phyloP scores from a whole-genome alignment of 1,140 invertebrate species.

The Eupeodes corollae region DNA sequence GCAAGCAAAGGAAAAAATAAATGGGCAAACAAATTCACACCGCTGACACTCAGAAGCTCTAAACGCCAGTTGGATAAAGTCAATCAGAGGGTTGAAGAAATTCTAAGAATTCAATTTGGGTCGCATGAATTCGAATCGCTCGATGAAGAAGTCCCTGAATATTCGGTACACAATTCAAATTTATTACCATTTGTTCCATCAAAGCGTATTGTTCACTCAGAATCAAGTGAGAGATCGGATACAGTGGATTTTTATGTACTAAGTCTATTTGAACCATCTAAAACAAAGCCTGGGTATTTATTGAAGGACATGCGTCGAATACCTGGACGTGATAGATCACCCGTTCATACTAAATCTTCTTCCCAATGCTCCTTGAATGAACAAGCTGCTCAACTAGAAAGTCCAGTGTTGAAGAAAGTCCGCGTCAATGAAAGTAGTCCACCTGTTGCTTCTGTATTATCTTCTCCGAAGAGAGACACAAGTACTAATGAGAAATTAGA shows the following conservation, averaged over 20 bases:
- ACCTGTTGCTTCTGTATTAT: too few species aligned
- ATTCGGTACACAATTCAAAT: neutral
- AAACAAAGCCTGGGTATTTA: neutral
- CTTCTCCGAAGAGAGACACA: too few species aligned
- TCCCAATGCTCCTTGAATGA: too few species aligned
- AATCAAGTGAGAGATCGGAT: neutral
- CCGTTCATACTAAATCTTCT: neutral
- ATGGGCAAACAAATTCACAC: slow-evolving; percentile 31
- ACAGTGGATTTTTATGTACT: neutral
- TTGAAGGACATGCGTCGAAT: slow-evolving; percentile 1
- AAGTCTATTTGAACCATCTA: neutral
- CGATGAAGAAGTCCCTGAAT: too few species aligned
- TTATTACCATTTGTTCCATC: neutral
- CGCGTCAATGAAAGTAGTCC: too few species aligned
- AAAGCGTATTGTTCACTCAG: neutral
- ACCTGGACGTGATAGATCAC: neutral
- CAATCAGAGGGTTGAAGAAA: slow-evolving; percentile 10
- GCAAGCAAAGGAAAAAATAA: slow-evolving; percentile 14
- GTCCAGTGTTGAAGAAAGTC: too few species aligned
- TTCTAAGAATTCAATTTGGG: slow-evolving; percentile 19
- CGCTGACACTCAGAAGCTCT: slow-evolving; percentile 21
- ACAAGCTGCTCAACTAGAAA: too few species aligned
- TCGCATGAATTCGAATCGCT: neutral
- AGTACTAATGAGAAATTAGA: too few species aligned
- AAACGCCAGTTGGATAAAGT: slow-evolving; percentile 20